Percentiles rank a stretch among this genome's conserved stretches.
Evolutionary conservation across 2,113 vertebrate species (phyloP).

Genomic region (Hyla sarda): DNA sequence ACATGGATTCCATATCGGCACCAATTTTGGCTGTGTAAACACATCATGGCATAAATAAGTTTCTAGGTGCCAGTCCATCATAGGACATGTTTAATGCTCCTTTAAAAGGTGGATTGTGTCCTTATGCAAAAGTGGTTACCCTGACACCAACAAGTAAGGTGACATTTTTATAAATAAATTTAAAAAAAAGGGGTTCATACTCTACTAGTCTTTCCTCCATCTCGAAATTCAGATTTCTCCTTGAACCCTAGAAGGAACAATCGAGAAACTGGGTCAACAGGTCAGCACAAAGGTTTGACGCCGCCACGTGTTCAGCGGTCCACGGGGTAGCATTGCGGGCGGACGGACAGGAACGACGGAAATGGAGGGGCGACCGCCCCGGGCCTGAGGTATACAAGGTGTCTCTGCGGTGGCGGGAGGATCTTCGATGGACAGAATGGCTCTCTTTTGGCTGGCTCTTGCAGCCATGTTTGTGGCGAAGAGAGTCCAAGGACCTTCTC

Average conservation of each 20-base stretch:
- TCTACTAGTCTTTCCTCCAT: neutral
- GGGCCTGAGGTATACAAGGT: conserved; percentile 35
- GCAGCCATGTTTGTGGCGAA: neutral
- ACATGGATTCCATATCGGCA: too few relatives aligned
- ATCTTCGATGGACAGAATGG: neutral
- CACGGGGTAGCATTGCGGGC: neutral
- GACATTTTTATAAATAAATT: too few relatives aligned
- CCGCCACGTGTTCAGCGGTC: neutral
- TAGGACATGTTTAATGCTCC: too few relatives aligned
- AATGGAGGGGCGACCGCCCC: conserved; percentile 25
- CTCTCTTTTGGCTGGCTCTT: neutral
- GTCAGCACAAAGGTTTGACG: conserved; percentile 7
- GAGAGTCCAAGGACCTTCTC: conserved; percentile 16
- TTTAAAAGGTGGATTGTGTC: neutral
- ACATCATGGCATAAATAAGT: neutral
- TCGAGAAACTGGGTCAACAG: conserved; percentile 41
- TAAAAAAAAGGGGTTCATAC: neutral
- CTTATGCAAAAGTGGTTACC: neutral
- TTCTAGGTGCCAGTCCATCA: neutral
- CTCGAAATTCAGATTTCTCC: neutral
- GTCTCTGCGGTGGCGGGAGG: conserved; percentile 10
- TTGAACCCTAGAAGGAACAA: conserved; percentile 3
- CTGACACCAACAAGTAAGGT: neutral
- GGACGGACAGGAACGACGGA: conserved; percentile 1
- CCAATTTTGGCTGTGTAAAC: too few relatives aligned